Percentiles rank a stretch among this genome's conserved stretches.
These are phyloP conservation scores for Donacobius atricapilla DNA, from an alignment of 2,113 vertebrate species.

Conservation along the genomic window DNA sequence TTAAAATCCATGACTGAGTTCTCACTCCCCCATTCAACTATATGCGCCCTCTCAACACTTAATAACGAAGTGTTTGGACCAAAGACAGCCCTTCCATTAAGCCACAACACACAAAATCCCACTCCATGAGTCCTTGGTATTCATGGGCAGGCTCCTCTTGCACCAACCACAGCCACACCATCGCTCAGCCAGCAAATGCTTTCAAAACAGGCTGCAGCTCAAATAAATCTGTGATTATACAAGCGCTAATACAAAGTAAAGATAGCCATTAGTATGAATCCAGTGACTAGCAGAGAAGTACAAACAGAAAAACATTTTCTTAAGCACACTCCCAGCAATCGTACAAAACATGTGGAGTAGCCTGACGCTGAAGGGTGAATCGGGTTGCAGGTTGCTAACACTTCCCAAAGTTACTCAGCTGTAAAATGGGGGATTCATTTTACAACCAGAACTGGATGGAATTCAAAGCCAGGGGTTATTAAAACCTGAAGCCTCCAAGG, in stretches of 20 bases:
- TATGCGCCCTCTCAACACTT: accelerated
- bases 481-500: neutral
- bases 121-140: neutral
- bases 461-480: neutral
- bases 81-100: neutral
- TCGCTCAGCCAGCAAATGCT: neutral
- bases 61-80: neutral
- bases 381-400: accelerated
- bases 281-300: neutral
- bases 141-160: accelerated
- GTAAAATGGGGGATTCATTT: neutral
- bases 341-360: accelerated
- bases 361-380: accelerated
- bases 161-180: neutral
- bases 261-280: neutral
- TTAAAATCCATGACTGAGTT: neutral
- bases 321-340: neutral
- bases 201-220: neutral
- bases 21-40: neutral
- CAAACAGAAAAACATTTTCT: neutral
- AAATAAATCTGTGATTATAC: neutral
- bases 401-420: neutral
- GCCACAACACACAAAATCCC: neutral
- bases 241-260: neutral
- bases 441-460: neutral